phyloP scores from a whole-genome alignment of 1,140 invertebrate genomes.

The Oscheius sp. region DNA sequence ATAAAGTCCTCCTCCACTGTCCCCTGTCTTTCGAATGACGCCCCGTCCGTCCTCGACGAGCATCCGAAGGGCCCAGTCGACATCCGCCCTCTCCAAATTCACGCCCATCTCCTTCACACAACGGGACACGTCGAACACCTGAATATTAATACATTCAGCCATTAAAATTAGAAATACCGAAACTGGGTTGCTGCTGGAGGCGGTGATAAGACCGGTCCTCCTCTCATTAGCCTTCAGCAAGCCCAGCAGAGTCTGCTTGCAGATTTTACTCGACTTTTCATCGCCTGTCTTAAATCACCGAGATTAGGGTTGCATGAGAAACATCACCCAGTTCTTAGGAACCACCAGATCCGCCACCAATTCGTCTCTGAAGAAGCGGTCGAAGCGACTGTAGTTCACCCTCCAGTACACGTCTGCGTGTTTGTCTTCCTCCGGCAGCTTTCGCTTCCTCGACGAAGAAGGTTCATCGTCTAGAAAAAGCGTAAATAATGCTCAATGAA shows the following conservation, averaged over 20 bases:
- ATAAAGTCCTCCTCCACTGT: slow-evolving; percentile 15
- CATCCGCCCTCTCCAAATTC: slow-evolving; percentile 4
- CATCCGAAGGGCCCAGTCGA: slow-evolving; percentile 17
- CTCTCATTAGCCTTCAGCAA: not conserved
- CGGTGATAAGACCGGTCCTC: not conserved
- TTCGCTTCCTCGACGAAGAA: not conserved
- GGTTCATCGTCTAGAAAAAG: not conserved
- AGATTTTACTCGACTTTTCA: not conserved
- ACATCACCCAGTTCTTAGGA: not conserved
- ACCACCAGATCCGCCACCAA: slow-evolving; percentile 5
- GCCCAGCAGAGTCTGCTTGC: not conserved
- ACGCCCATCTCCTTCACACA: slow-evolving; percentile 6
- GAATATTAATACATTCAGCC: not conserved
- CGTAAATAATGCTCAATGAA: not conserved
- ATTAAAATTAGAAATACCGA: not conserved
- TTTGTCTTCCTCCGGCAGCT: not conserved
- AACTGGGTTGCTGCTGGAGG: not conserved
- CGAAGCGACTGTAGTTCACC: slow-evolving; percentile 22
- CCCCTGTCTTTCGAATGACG: slow-evolving; percentile 20
- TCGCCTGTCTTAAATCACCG: not conserved
- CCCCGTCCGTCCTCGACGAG: slow-evolving; percentile 22
- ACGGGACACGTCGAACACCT: slow-evolving; percentile 1
- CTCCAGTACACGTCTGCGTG: slow-evolving; percentile 19
- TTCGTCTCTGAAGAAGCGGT: slow-evolving; percentile 19
- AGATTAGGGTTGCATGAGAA: not conserved